Conservation (phyloP, 2,888 invertebrate genomes). For the Meiosimyza platycephala region DNA sequence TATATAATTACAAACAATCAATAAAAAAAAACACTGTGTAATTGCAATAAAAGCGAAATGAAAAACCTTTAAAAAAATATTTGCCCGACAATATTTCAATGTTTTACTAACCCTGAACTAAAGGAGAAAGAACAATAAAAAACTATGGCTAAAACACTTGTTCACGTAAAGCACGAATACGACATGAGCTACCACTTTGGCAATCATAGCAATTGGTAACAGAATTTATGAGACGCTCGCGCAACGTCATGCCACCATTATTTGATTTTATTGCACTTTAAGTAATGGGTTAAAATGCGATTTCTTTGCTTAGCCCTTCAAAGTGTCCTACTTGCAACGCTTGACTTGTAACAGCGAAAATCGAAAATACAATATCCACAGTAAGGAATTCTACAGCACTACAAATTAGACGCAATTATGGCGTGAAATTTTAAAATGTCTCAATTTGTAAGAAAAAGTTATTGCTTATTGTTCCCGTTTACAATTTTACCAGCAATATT, state of each 20-base stretch:
- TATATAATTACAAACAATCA: too few species aligned
- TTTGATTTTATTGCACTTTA: not conserved
- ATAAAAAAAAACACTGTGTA: too few species aligned
- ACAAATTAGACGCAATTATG: constrained; percentile 39
- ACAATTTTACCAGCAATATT: not conserved
- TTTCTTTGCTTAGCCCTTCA: not conserved
- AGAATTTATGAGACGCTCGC: constrained; percentile 32
- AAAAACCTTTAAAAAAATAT: too few species aligned
- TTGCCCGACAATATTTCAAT: too few species aligned
- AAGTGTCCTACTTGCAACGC: constrained; percentile 6
- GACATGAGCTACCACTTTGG: too few species aligned
- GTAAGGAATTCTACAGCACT: constrained; percentile 1
- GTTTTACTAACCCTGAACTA: too few species aligned
- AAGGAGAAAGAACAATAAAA: too few species aligned
- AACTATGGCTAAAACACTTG: too few species aligned
- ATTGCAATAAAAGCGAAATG: too few species aligned
- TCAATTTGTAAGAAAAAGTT: constrained; percentile 36
- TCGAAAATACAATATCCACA: not conserved
- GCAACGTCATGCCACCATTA: not conserved
- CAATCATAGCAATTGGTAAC: constrained; percentile 25
- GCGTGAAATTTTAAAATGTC: constrained; percentile 40
- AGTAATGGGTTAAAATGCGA: not conserved
- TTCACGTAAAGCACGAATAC: too few species aligned
- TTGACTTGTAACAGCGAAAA: not conserved
- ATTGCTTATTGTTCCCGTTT: constrained; percentile 25